These are phyloP conservation scores for Gallinago jamesoni DNA, from an alignment of 2,113 vertebrate genomes.

Conservation along the genomic window DNA sequence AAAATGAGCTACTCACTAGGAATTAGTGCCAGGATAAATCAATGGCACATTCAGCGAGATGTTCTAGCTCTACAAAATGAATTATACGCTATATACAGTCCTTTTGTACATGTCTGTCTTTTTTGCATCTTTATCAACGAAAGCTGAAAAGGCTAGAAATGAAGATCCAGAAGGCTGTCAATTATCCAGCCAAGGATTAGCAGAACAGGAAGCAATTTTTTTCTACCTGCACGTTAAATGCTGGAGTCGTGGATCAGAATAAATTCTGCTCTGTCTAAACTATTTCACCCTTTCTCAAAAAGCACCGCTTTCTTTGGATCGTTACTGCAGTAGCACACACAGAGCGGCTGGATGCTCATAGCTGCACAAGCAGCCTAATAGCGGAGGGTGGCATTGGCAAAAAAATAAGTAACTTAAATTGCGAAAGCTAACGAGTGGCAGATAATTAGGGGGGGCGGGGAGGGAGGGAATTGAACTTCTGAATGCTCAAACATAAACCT, in stretches of 20 bases:
- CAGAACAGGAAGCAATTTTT: slow-evolving; percentile 1
- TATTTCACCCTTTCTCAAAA: background rate
- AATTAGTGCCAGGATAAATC: slow-evolving; percentile 67
- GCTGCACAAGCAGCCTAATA: background rate
- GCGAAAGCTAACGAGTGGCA: background rate
- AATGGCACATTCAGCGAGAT: slow-evolving; percentile 66
- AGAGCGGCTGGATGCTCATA: background rate
- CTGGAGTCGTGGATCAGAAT: background rate
- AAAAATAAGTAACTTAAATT: background rate
- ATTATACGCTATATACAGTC: slow-evolving; percentile 59
- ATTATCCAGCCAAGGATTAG: slow-evolving; percentile 33
- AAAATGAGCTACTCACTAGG: slow-evolving; percentile 52
- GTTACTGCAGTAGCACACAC: background rate
- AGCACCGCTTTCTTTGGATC: background rate
- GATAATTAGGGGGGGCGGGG: background rate
- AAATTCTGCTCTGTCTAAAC: background rate
- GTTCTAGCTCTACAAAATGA: slow-evolving; percentile 43
- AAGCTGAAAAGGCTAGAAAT: slow-evolving; percentile 41
- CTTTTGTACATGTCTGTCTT: slow-evolving; percentile 38
- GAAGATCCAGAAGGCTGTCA: slow-evolving; percentile 44
- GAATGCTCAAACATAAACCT: background rate
- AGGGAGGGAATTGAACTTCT: background rate
- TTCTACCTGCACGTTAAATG: slow-evolving; percentile 5
- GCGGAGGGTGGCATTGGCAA: background rate
- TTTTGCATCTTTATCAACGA: slow-evolving; percentile 46